Percentiles rank a stretch among this genome's conserved stretches.
phyloP scores from a whole-genome alignment of 37 sponge, comb jelly and placozoan genomes.

The Aplysina aerophoba region DNA sequence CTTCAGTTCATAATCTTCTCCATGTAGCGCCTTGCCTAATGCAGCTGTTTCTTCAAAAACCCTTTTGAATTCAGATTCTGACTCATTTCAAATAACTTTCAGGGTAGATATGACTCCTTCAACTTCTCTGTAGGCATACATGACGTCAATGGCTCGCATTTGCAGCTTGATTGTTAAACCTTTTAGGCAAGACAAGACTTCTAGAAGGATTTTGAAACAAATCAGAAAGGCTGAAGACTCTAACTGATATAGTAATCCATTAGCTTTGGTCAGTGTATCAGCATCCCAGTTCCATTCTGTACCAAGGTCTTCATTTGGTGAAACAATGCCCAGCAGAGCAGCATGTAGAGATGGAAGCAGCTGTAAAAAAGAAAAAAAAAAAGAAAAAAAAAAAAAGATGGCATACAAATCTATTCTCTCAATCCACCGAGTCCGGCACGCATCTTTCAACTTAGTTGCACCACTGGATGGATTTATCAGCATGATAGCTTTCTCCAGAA shows the following conservation, averaged over 20 bases:
- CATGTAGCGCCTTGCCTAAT: constrained; percentile 31
- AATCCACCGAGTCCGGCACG: constrained; percentile 63
- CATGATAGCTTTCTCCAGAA: constrained; percentile 48
- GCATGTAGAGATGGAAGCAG: constrained; percentile 44
- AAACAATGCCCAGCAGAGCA: constrained; percentile 42
- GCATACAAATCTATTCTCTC: constrained; percentile 58
- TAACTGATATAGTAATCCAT: constrained; percentile 57
- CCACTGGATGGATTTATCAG: constrained; percentile 30
- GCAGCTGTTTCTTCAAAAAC: constrained; percentile 31
- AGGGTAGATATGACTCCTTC: constrained; percentile 35
- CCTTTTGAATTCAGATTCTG: constrained; percentile 27
- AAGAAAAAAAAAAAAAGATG: too few species aligned
- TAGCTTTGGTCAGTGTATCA: constrained; percentile 57
- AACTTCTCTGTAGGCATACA: constrained; percentile 45
- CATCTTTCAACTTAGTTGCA: constrained; percentile 50
- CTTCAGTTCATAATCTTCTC: constrained; percentile 30
- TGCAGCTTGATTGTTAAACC: constrained; percentile 56
- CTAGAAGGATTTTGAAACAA: constrained; percentile 53
- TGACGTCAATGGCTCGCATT: constrained; percentile 42
- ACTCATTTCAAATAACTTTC: constrained; percentile 17
- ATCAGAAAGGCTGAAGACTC: constrained; percentile 57
- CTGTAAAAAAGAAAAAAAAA: too few species aligned
- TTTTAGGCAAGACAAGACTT: constrained; percentile 40
- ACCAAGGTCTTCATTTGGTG: constrained; percentile 15
- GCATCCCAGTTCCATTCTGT: constrained; percentile 73